Percentiles rank a stretch among this genome's conserved stretches.
These are phyloP conservation scores for Platysteira castanea DNA, from an alignment of 2,113 vertebrate genomes.

Conservation along the genomic window DNA sequence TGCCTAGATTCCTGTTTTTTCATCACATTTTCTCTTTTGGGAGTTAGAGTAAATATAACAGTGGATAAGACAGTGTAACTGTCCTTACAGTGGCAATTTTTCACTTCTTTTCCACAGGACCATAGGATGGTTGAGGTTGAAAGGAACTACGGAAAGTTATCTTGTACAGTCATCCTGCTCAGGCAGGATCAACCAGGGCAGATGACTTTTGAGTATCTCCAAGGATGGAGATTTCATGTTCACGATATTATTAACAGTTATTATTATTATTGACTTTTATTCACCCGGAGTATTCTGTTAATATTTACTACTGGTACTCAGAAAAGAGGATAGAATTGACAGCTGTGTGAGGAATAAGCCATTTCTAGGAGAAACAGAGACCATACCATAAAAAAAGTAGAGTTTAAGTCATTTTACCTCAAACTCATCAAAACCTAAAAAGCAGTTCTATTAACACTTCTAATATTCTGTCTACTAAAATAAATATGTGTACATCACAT, in stretches of 20 bases:
- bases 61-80: neutral
- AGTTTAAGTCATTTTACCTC: neutral
- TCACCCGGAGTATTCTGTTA: neutral
- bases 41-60: neutral
- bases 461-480: neutral
- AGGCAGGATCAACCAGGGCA: neutral
- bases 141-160: neutral
- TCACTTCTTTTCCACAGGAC: neutral
- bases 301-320: neutral
- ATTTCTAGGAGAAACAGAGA: neutral
- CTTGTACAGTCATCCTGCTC: neutral
- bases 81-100: neutral
- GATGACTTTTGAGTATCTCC: neutral
- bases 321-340: neutral
- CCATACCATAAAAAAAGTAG: neutral
- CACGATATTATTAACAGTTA: neutral
- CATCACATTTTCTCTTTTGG: neutral
- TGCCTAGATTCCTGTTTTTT: neutral
- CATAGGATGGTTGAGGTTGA: neutral
- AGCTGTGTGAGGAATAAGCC: neutral
- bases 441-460: neutral
- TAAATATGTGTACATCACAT: neutral
- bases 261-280: neutral
- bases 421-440: neutral
- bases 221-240: neutral